Conservation (phyloP, 2,888 invertebrate genomes). For the Embidobia sp. region DNA sequence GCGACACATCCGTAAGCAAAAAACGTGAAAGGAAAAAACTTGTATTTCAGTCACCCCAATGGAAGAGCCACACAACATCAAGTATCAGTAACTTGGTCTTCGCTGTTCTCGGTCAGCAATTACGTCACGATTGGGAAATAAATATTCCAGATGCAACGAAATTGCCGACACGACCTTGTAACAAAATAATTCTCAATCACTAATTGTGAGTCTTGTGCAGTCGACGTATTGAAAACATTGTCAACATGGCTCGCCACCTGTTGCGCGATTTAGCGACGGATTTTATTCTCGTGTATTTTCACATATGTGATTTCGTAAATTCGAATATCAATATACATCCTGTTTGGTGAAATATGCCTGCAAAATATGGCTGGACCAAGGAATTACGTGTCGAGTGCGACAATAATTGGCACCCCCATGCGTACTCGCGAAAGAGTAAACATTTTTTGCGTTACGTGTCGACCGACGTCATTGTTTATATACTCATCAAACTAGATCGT, state of each 20-base stretch:
- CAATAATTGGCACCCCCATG: constrained; percentile 19
- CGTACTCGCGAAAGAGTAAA: not conserved
- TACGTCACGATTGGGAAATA: not conserved
- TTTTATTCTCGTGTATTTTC: constrained; percentile 76
- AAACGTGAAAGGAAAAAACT: too few species aligned
- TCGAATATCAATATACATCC: constrained; percentile 43
- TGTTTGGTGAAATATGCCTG: constrained; percentile 27
- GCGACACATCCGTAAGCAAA: too few species aligned
- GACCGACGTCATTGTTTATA: not conserved
- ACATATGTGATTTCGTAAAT: constrained; percentile 68
- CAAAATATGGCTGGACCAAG: constrained; percentile 34
- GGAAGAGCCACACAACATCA: too few species aligned
- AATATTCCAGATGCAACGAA: constrained; percentile 23
- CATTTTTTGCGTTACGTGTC: constrained; percentile 3
- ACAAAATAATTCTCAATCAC: constrained; percentile 54
- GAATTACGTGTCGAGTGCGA: constrained; percentile 15
- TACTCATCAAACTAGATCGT: not conserved
- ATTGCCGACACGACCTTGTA: constrained; percentile 33
- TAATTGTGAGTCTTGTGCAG: constrained; percentile 60
- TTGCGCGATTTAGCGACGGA: constrained; percentile 76
- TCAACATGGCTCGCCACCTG: constrained; percentile 72
- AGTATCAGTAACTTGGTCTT: too few species aligned
- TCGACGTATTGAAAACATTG: constrained; percentile 65
- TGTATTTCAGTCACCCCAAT: too few species aligned
- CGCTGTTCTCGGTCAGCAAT: too few species aligned